Conservation (phyloP, 1,140 invertebrate species). For the Chrysomallon squamiferum region DNA sequence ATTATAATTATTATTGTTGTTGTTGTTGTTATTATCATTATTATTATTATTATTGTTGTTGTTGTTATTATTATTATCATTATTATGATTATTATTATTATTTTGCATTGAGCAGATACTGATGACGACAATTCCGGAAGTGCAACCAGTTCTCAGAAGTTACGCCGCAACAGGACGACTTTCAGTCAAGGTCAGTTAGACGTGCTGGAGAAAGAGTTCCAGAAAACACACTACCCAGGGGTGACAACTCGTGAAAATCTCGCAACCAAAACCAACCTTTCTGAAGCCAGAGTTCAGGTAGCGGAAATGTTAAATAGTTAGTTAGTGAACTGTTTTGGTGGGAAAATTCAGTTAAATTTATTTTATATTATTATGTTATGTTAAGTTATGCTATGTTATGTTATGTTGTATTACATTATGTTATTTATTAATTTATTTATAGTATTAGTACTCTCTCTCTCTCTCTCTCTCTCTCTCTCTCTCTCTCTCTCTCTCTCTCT, state of each 20-base stretch:
- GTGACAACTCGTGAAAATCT: constrained; percentile 90
- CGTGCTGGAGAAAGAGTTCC: constrained; percentile 82
- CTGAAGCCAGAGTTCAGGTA: constrained; percentile 91
- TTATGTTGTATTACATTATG: no score
- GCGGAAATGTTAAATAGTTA: no score
- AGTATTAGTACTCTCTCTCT: no score
- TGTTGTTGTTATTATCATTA: no score
- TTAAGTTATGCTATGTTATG: background rate
- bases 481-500: no score
- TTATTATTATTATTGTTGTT: no score
- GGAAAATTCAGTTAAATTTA: background rate
- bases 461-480: no score
- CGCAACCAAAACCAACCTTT: constrained; percentile 82
- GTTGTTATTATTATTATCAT: no score
- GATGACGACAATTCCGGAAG: background rate
- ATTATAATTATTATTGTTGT: no score
- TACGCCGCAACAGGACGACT: constrained; percentile 82
- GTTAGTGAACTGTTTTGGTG: background rate
- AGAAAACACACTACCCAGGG: constrained; percentile 92
- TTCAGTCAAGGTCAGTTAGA: constrained; percentile 88
- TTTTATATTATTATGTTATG: background rate
- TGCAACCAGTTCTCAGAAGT: constrained; percentile 29
- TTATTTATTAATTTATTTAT: no score
- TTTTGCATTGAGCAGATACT: background rate
- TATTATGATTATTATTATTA: no score